Base-by-base conservation (phyloP, 2,797 vertebrate genomes). In the Lycodopsis pacificus region DNA sequence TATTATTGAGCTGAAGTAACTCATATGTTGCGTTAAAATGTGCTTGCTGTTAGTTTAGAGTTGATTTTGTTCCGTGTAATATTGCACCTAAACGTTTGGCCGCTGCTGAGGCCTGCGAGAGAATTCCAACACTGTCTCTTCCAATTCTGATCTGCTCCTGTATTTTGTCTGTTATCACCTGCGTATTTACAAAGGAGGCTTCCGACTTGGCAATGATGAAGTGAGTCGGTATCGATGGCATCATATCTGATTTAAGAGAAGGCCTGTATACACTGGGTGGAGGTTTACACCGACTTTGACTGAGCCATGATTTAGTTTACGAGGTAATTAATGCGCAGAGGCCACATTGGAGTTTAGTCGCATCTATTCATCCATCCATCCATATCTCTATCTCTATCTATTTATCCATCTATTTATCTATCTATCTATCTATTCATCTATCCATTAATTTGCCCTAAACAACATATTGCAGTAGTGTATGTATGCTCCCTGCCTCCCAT, bases 141-240 rank as follows among this genome's bases (percentile, higher is more conserved):
- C 90, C 91, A 80, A 78, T 87, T 84, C 82, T 73, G 68, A 80
- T 88, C 80, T n/a, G 81, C 85, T 86, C 85, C 93, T 95, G 95
- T 92, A 88, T 94, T 92, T 79, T 93, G 93, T 95, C 95, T 95
- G 92, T 95, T 94, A 95, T 91, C 95, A 93, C 94, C 91, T 87
- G 81, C 78, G 83, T 92, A 87, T 94, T 93, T 94, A 94, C 93
- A 93, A 93, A 95, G 89, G 83, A 88, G 83, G 90, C 91, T 95
- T 95, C 94, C 93, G 93, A 94, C 92, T 86, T 93, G 94, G 91
- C 92, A 90, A 81, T 91, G 94, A 90, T 81, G 82, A 89, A 86
- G 82, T 83, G 91, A 90, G 78, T 58, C 70, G 82, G 76, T 90
- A 92, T 93, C 85, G 90, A 81, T 78, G 85, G 85, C 82, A 86